Evolutionary conservation across 2,888 invertebrate species (phyloP), one percentile per base, ranked within the genome.

Genomic region (Uloborus plumipes): DNA sequence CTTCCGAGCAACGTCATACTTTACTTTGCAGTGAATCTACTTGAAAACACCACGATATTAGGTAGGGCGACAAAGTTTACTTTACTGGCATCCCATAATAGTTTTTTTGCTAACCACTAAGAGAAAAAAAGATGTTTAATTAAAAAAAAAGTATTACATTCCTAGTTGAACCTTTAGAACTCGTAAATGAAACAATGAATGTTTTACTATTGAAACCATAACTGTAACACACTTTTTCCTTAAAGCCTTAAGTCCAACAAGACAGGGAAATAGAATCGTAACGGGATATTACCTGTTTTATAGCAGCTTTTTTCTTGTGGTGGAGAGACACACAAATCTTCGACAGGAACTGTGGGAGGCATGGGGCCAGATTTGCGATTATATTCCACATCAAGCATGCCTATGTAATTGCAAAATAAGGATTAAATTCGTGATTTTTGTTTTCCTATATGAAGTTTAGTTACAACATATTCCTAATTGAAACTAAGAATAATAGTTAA

Each of bases 321-420:
- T 4, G 76, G 72, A 6, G 82, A 83, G 9, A 83, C 53, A 14
- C 82, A 82, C 13, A 77, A n/a, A 20, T 83, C 82, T 62, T 83
- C 82, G 2, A 77, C 62, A 9, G 26, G 47, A 20, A 83, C 82
- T 16, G 76, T 73, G 15, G 82, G 77, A 1, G 62, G 76, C 69
- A 82, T 74, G 2, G 77, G 82, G 1, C 82, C 82, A 18, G 82
- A 69, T 64, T 83, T 83, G 2, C 72, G 66, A 62, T 69, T 77
- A 20, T 77, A 73, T 22, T 72, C 67, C 14, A 83, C 73, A 13
- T 83, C 77, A 53, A 83, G 66, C 82, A 83, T 82, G 14, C 82
- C 82, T 83, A 16, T 39, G 3, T 2, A 9, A 39, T 7, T 7
- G 39, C 1, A 39, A 39, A 39, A 9, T 39, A 9, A 11, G 6